phyloP scores from a whole-genome alignment of 2,113 vertebrate genomes.

The Dryoscopus gambensis region DNA sequence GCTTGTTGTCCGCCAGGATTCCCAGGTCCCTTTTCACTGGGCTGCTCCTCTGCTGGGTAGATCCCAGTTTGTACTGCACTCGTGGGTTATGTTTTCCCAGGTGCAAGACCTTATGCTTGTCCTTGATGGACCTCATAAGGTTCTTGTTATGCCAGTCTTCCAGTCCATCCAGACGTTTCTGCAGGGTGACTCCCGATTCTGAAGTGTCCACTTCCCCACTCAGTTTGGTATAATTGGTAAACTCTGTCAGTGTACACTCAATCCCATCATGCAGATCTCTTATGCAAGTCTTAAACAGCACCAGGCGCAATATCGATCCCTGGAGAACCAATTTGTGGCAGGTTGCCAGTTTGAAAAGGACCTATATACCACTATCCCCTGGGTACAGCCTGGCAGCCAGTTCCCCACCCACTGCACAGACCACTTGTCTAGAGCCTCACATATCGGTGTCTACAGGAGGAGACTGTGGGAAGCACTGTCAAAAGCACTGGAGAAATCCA shows the following conservation, averaged over 20 bases:
- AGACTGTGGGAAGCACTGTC: not conserved
- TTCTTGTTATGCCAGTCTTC: not conserved
- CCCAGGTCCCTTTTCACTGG: not conserved
- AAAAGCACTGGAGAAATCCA: not conserved
- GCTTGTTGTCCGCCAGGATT: not conserved
- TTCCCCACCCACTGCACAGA: not conserved
- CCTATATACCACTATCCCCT: not conserved
- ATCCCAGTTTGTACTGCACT: not conserved
- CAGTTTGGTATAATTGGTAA: not conserved
- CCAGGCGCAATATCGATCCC: fast-evolving
- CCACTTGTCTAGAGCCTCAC: not conserved
- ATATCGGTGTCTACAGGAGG: not conserved
- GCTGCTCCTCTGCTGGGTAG: not conserved
- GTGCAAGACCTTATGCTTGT: not conserved
- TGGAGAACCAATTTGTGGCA: not conserved
- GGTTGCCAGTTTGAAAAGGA: not conserved
- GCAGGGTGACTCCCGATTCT: too few species aligned
- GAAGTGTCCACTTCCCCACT: not conserved
- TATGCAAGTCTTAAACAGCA: not conserved
- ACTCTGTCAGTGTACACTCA: not conserved
- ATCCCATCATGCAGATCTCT: not conserved
- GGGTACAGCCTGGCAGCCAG: not conserved
- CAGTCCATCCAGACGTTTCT: not conserved
- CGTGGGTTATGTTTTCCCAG: not conserved
- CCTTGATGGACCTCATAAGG: not conserved